A percentile compares a stretch with the other conserved stretches of the same genome.
Conservation (phyloP, 2,888 invertebrate species). For the Chaetoderma sp. region DNA sequence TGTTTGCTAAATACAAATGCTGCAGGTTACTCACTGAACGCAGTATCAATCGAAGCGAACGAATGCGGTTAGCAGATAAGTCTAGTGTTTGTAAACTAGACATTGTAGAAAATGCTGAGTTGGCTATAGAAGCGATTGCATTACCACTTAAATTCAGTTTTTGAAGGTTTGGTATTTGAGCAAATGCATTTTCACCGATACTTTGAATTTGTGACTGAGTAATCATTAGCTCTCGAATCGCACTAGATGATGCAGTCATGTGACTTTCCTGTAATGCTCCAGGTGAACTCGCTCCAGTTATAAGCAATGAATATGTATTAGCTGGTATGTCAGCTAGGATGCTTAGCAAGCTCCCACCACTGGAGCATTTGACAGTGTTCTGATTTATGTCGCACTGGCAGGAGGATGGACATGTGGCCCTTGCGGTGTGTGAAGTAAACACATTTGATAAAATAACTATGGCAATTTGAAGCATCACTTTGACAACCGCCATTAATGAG, state of each 20-base stretch:
- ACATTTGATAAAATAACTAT: not conserved
- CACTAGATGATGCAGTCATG: too few relatives aligned
- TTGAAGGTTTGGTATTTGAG: slow-evolving; percentile 26
- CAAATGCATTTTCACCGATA: slow-evolving; percentile 42
- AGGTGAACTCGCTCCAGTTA: too few relatives aligned
- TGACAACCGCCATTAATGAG: too few relatives aligned
- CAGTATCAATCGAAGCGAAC: slow-evolving; percentile 36
- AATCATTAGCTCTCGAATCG: slow-evolving; percentile 24
- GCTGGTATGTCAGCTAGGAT: too few relatives aligned
- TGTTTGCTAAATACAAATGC: slow-evolving; percentile 44
- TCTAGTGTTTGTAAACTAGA: slow-evolving; percentile 39
- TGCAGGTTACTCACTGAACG: slow-evolving; percentile 37
- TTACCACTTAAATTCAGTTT: slow-evolving; percentile 44
- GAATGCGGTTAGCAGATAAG: slow-evolving; percentile 46
- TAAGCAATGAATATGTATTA: too few relatives aligned
- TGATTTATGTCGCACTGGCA: slow-evolving; percentile 8
- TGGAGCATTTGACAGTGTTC: too few relatives aligned
- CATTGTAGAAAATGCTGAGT: slow-evolving; percentile 43
- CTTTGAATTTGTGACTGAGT: slow-evolving; percentile 34
- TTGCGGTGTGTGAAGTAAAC: not conserved
- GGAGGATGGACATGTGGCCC: not conserved
- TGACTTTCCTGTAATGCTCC: too few relatives aligned
- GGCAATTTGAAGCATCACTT: too few relatives aligned
- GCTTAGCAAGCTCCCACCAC: too few relatives aligned
- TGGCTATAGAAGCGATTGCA: slow-evolving; percentile 37